These are phyloP conservation scores for Mimas tiliae DNA, from an alignment of 2,888 invertebrate genomes.

Conservation along the genomic window DNA sequence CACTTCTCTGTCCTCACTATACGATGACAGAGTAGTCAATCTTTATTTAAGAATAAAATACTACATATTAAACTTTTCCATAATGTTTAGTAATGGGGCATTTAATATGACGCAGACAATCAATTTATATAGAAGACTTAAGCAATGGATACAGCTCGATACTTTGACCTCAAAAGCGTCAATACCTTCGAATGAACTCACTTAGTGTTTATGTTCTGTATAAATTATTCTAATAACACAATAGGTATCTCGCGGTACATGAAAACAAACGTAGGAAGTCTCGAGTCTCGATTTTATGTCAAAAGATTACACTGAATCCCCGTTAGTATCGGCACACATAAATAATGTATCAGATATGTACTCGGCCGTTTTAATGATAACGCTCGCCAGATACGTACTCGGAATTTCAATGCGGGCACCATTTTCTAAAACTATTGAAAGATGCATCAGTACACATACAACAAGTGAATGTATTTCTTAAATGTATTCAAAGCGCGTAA, in stretches of 20 bases:
- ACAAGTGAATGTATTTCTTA: not conserved
- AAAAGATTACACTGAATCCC: conserved; percentile 47
- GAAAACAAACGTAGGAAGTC: conserved; percentile 36
- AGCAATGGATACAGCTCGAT: conserved; percentile 10
- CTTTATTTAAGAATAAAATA: no score
- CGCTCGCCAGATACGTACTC: conserved; percentile 39
- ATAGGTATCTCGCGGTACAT: conserved; percentile 41
- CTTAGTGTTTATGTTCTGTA: conserved; percentile 37
- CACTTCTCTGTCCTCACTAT: no score
- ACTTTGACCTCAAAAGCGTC: conserved; percentile 9
- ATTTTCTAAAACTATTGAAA: conserved; percentile 1
- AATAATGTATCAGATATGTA: conserved; percentile 60
- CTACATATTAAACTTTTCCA: not conserved
- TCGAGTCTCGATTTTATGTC: conserved; percentile 35
- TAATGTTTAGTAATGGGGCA: not conserved
- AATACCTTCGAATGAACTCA: conserved; percentile 10
- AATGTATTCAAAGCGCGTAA: not conserved
- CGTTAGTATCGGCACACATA: conserved; percentile 64
- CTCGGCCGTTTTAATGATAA: conserved; percentile 61
- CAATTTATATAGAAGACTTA: not conserved
- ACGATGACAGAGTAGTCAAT: no score
- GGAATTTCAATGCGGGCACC: conserved; percentile 28
- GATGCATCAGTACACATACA: not conserved
- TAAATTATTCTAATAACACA: conserved; percentile 43
- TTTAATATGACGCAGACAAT: not conserved